Percentiles rank a stretch among this genome's conserved stretches.
These are phyloP conservation scores for Ryuthela nishihirai DNA, from an alignment of 2,888 invertebrate genomes.

Conservation along the genomic window DNA sequence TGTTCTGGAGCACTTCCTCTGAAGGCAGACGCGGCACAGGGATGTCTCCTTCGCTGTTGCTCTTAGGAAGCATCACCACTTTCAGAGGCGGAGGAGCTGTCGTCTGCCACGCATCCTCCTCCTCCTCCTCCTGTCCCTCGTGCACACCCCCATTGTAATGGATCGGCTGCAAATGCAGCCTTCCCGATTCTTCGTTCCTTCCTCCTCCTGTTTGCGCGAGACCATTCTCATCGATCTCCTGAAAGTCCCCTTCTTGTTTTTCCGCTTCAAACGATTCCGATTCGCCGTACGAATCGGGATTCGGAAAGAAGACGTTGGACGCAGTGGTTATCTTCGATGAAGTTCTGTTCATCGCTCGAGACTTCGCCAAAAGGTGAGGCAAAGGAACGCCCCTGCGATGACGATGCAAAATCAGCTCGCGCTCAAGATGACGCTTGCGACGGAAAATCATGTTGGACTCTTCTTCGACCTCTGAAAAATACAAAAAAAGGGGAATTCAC, in stretches of 20 bases:
- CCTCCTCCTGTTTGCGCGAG: not conserved
- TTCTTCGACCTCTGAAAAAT: conserved; percentile 41
- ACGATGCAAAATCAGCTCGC: not conserved
- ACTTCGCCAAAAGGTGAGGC: conserved; percentile 24
- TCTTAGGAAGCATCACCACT: not conserved
- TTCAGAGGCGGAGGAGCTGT: conserved; percentile 1
- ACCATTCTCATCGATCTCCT: not conserved
- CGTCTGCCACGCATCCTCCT: too few species aligned
- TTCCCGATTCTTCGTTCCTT: too few species aligned
- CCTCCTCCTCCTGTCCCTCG: too few species aligned
- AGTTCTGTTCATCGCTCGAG: conserved; percentile 22
- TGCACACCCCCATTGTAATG: too few species aligned
- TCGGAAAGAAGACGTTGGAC: conserved; percentile 6
- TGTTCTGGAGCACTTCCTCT: conserved; percentile 9
- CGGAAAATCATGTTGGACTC: conserved; percentile 39
- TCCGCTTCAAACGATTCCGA: too few species aligned
- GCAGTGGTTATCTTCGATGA: conserved; percentile 8
- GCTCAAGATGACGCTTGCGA: conserved; percentile 9
- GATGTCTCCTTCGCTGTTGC: not conserved
- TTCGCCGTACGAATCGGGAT: too few species aligned
- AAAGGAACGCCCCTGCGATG: conserved; percentile 5
- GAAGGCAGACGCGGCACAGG: not conserved
- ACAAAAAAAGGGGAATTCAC: not conserved
- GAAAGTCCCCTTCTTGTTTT: conserved; percentile 4
- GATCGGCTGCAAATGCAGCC: too few species aligned